phyloP scores from a whole-genome alignment of 2,113 vertebrate species.

The Connochaetes taurinus region DNA sequence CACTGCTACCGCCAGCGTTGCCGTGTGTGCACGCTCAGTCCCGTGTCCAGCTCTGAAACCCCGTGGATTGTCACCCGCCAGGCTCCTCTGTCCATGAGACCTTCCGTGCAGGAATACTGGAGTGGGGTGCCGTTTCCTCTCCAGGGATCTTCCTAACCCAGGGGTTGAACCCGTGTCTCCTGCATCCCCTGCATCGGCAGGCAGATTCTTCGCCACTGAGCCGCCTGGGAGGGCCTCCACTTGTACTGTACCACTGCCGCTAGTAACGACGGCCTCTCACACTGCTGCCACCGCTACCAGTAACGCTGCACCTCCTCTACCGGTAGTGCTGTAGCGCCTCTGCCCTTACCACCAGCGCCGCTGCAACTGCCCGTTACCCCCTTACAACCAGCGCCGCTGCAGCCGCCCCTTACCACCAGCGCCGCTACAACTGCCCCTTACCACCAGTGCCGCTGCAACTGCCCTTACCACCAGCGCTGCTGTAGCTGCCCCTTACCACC shows the following conservation, averaged over 20 bases:
- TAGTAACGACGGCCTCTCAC: accelerated
- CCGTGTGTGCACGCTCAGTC: neutral
- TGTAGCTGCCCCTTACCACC: too few species aligned
- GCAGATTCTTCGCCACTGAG: neutral
- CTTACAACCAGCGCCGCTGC: too few species aligned
- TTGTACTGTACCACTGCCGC: neutral
- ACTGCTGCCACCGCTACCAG: accelerated
- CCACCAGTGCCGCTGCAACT: too few species aligned
- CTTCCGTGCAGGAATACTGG: neutral
- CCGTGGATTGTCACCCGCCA: neutral
- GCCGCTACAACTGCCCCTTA: too few species aligned
- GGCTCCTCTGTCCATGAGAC: neutral
- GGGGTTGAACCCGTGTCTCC: neutral
- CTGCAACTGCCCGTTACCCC: accelerated
- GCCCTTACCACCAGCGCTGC: too few species aligned
- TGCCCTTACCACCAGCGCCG: accelerated
- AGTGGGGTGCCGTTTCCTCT: neutral
- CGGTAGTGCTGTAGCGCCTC: accelerated
- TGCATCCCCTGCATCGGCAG: neutral
- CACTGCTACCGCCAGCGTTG: neutral
- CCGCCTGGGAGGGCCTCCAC: neutral
- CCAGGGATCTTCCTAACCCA: neutral
- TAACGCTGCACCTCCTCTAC: accelerated
- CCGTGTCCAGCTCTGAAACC: neutral
- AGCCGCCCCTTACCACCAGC: accelerated